phyloP scores from a whole-genome alignment of 1,140 invertebrate genomes.

The Rhopalosiphum padi region DNA sequence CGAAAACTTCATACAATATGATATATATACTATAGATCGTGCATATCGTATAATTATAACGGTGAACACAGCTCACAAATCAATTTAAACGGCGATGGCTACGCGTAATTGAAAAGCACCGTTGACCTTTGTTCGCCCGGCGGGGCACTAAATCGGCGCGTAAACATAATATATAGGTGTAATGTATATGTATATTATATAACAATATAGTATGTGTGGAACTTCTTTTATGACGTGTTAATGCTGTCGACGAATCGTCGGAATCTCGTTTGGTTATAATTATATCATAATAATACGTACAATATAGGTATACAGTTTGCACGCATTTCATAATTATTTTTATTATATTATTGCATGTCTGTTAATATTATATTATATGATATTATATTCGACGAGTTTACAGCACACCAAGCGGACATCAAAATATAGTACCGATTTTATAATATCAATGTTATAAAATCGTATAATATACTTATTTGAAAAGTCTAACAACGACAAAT shows the following conservation, averaged over 20 bases:
- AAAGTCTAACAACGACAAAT: conserved; percentile 27
- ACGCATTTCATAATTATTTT: background rate
- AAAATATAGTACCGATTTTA: background rate
- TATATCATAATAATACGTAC: background rate
- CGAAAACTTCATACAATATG: background rate
- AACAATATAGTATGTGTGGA: background rate
- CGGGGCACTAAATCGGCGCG: background rate
- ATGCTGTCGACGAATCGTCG: background rate
- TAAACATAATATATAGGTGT: background rate
- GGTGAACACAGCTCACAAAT: background rate
- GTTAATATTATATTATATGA: background rate
- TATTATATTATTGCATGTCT: background rate
- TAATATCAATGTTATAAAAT: background rate
- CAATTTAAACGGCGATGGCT: background rate
- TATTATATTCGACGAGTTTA: background rate
- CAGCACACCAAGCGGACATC: background rate
- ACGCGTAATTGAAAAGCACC: background rate
- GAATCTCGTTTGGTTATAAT: background rate
- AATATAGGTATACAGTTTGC: background rate
- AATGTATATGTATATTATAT: background rate
- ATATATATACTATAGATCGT: background rate
- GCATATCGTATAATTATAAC: background rate
- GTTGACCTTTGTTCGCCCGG: background rate
- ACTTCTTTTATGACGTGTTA: conserved; percentile 6
- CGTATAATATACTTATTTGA: background rate